Percentiles rank a stretch among this genome's conserved stretches.
These are phyloP conservation scores for Oasisia sp. DNA, from an alignment of 2,888 invertebrate genomes.

Conservation along the genomic window DNA sequence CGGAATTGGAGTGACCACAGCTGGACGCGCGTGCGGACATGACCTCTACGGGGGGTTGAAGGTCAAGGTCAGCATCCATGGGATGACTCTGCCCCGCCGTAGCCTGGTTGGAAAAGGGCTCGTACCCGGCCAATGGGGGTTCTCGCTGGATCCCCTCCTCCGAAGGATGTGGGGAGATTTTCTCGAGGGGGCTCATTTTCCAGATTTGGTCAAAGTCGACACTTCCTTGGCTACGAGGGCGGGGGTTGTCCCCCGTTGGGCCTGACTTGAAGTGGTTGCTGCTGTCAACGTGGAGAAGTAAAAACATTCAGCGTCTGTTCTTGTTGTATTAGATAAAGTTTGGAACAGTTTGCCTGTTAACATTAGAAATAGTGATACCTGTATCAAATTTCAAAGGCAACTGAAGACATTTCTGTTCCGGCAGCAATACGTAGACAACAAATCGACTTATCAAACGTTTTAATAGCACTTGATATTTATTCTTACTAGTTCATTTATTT, in stretches of 20 bases:
- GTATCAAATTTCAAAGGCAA: too few species aligned
- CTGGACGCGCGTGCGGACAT: conserved; percentile 31
- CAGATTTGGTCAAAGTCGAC: conserved; percentile 13
- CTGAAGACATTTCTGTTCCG: too few species aligned
- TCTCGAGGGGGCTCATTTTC: conserved; percentile 22
- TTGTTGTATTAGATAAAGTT: too few species aligned
- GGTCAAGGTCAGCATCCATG: conserved; percentile 32
- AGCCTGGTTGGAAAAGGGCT: background rate
- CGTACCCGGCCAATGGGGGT: background rate
- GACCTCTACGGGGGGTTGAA: background rate
- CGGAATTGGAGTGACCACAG: conserved; percentile 60
- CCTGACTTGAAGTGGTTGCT: background rate
- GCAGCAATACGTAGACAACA: too few species aligned
- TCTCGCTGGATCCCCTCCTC: background rate
- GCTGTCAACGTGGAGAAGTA: background rate
- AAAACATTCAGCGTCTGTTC: background rate
- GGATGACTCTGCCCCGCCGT: conserved; percentile 39
- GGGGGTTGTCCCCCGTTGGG: background rate
- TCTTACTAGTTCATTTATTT: too few species aligned
- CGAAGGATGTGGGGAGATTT: background rate
- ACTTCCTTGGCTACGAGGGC: background rate
- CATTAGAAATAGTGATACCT: too few species aligned
- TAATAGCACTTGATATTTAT: too few species aligned
- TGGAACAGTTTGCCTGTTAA: too few species aligned
- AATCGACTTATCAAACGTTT: too few species aligned